Evolutionary conservation across 2,113 vertebrate species (phyloP).

Genomic region (Varanus salvator): DNA sequence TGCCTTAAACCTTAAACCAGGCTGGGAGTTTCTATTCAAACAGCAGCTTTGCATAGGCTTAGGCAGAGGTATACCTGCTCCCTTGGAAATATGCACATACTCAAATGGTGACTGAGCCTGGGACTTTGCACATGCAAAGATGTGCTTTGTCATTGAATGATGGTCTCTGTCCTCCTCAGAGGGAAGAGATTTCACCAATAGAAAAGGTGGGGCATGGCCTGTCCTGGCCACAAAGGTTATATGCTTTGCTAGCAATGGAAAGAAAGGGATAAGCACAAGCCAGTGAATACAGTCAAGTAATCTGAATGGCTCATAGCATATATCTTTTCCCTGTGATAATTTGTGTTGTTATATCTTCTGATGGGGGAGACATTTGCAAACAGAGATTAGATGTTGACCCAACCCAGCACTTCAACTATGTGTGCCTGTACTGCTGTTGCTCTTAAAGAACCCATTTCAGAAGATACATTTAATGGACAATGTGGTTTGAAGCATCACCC

Average conservation of each 20-base stretch:
- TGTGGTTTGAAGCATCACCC: constrained; percentile 22
- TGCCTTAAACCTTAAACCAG: neutral
- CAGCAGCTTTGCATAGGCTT: neutral
- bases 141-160: neutral
- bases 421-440: neutral
- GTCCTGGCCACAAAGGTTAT: neutral
- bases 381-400: constrained; percentile 45
- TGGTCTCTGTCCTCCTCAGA: neutral
- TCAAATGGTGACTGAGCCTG: neutral
- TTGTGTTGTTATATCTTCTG: constrained; percentile 27
- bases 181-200: neutral
- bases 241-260: constrained; percentile 30
- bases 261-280: neutral
- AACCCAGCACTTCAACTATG: constrained; percentile 65
- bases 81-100: neutral
- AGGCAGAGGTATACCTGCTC: neutral
- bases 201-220: neutral
- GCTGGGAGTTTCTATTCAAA: neutral
- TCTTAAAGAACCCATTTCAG: constrained; percentile 28
- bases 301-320: neutral
- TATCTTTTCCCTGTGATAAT: neutral
- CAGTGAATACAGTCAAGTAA: neutral
- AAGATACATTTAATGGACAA: constrained; percentile 58
- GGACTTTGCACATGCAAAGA: neutral
- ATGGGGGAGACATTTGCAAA: constrained; percentile 33